A percentile compares a stretch with the other conserved stretches of the same genome.
Evolutionary conservation across 2,113 vertebrate genomes (phyloP).

Genomic region (Aegithalos caudatus): DNA sequence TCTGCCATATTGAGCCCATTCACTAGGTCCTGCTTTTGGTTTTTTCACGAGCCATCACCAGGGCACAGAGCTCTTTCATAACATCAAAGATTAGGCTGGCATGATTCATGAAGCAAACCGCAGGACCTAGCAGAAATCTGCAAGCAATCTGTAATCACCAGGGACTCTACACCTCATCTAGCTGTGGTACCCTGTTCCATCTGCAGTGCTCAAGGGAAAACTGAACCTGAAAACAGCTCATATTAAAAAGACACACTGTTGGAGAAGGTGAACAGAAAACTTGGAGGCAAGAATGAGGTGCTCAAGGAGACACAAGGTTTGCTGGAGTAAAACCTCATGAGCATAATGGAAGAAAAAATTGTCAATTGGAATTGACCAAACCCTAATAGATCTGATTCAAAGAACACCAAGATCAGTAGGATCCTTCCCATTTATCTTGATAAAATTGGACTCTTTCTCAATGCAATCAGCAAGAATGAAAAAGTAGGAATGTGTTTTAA

Average conservation of each 20-base stretch:
- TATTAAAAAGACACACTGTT: neutral
- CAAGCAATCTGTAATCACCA: slow-evolving; percentile 8
- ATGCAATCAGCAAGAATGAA: neutral
- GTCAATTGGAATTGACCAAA: neutral
- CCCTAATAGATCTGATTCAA: neutral
- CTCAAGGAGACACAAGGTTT: neutral
- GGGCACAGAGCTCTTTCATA: neutral
- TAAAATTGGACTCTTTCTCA: neutral
- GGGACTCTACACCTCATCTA: neutral
- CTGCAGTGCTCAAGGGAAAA: neutral
- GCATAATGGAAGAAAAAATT: neutral
- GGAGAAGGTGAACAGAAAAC: neutral
- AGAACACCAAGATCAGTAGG: neutral
- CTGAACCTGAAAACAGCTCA: neutral
- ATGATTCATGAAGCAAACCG: neutral
- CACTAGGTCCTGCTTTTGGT: neutral
- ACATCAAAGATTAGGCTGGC: neutral
- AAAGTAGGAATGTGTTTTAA: neutral
- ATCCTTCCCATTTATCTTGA: neutral
- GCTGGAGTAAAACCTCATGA: neutral
- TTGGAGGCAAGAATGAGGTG: neutral
- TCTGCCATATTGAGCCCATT: neutral
- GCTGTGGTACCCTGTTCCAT: neutral
- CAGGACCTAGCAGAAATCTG: slow-evolving; percentile 7
- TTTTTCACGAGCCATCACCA: neutral